Percentiles rank a stretch among this genome's conserved stretches.
Evolutionary conservation across 2,113 vertebrate genomes (phyloP).

Genomic region (Anas platyrhynchos): DNA sequence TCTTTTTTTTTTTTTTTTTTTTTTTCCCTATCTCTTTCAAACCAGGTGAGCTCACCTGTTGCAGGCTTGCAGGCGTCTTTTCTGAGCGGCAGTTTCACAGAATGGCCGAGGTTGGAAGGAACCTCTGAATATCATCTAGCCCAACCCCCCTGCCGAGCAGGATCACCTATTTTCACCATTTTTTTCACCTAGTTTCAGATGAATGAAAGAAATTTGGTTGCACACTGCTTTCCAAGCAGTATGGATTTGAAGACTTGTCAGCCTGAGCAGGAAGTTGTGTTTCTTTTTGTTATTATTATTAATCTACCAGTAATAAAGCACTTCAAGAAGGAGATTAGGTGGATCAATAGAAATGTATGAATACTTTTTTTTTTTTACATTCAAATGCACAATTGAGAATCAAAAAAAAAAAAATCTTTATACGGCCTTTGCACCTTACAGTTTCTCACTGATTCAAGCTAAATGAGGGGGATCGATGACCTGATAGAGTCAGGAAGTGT

Average conservation of each 20-base stretch:
- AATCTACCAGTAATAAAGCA: neutral
- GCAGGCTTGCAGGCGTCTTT: too few relatives aligned
- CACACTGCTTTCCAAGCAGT: fast-evolving
- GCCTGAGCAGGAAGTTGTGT: fast-evolving
- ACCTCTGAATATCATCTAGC: too few relatives aligned
- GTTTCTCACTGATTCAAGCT: neutral
- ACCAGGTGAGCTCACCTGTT: neutral
- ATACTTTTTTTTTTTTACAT: neutral
- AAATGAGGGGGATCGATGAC: neutral
- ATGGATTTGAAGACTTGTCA: fast-evolving
- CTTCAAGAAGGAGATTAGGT: neutral
- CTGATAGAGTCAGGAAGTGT: fast-evolving
- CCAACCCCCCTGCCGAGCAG: too few relatives aligned
- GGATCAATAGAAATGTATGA: neutral
- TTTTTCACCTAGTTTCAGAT: neutral
- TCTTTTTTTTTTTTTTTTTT: neutral
- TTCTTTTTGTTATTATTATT: neutral
- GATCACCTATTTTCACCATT: too few relatives aligned
- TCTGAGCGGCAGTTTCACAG: neutral
- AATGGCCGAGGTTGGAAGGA: too few relatives aligned
- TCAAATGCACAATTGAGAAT: neutral
- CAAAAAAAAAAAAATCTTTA: neutral
- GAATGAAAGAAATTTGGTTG: neutral
- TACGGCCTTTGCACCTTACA: neutral
- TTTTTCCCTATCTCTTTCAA: too few relatives aligned